These are phyloP conservation scores for Penaeus chinensis DNA, from an alignment of 1,140 invertebrate genomes.

Conservation along the genomic window DNA sequence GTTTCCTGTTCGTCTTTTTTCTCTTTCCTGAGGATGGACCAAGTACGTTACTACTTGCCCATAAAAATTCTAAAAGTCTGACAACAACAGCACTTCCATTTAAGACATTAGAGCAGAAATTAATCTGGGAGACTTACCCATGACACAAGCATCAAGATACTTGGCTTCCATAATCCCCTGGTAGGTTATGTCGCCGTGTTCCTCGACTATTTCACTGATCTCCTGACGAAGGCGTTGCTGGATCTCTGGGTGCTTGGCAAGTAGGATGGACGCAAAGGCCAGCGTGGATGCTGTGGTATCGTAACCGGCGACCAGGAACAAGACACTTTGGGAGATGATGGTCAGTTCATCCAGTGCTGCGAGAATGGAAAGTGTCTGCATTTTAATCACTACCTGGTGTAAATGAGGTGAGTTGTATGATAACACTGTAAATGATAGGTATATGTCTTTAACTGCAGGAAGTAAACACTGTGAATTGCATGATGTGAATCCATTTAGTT, in stretches of 20 bases:
- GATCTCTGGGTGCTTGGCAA: slow-evolving; percentile 66
- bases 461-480: too few relatives aligned
- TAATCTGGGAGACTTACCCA: slow-evolving; percentile 22
- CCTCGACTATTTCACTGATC: slow-evolving; percentile 14
- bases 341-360: slow-evolving; percentile 62
- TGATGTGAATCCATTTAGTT: too few relatives aligned
- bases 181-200: slow-evolving; percentile 43
- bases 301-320: slow-evolving; percentile 68
- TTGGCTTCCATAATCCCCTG: slow-evolving; percentile 55
- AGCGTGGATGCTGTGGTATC: slow-evolving; percentile 70
- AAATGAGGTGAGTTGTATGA: not conserved
- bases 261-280: slow-evolving; percentile 66
- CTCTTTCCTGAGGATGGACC: too few relatives aligned
- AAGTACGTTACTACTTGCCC: too few relatives aligned
- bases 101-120: too few relatives aligned
- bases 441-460: too few relatives aligned
- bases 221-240: slow-evolving; percentile 63
- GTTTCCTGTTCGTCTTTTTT: too few relatives aligned
- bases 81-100: too few relatives aligned
- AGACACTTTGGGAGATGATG: slow-evolving; percentile 65
- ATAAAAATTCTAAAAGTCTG: too few relatives aligned
- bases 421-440: not conserved
- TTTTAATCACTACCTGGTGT: not conserved
- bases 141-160: slow-evolving; percentile 51
- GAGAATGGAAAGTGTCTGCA: not conserved